A percentile compares a stretch with the other conserved stretches of the same genome.
phyloP scores from a whole-genome alignment of 2,797 vertebrate genomes.

The Ibycter americanus region DNA sequence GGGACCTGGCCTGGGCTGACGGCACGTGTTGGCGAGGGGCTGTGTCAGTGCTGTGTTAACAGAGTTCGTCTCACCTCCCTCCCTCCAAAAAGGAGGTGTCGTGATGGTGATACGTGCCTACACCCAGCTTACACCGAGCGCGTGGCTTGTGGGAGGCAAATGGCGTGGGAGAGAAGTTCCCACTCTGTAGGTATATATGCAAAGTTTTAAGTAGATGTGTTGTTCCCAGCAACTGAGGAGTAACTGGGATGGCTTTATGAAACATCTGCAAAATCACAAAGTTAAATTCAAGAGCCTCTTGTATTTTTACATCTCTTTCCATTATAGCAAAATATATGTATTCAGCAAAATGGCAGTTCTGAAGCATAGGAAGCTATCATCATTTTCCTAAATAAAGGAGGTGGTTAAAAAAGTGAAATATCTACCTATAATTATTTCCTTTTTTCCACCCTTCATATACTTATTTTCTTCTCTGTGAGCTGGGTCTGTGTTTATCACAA shows the following conservation, averaged over 20 bases:
- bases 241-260: background rate
- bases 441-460: background rate
- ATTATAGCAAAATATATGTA: background rate
- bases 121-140: rapidly evolving
- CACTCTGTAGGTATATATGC: rapidly evolving
- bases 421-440: background rate
- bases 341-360: background rate
- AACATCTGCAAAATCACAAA: background rate
- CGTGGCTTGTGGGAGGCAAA: background rate
- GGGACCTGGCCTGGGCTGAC: background rate
- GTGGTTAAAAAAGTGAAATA: background rate
- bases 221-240: background rate
- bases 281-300: background rate
- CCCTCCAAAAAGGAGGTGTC: rapidly evolving
- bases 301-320: background rate
- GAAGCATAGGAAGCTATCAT: background rate
- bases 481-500: background rate
- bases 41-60: background rate
- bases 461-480: background rate
- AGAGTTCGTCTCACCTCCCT: background rate
- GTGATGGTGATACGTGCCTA: rapidly evolving
- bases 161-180: background rate
- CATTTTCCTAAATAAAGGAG: background rate
- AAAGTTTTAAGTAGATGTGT: background rate
- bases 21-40: rapidly evolving